Evolutionary conservation across 2,888 invertebrate species (phyloP).

Genomic region (Callyntrura guangdongensis): DNA sequence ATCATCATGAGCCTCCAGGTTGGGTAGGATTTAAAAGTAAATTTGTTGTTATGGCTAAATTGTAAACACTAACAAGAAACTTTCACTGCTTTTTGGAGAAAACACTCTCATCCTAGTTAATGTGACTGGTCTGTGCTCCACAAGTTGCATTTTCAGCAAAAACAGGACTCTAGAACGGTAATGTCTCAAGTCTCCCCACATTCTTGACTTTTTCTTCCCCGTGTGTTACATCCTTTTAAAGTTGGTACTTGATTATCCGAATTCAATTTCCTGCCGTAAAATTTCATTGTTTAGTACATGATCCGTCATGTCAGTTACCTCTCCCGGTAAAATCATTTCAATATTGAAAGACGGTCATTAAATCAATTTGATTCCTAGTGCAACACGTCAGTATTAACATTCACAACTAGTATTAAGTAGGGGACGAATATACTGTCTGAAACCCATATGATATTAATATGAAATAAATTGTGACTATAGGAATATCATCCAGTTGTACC

Average conservation of each 20-base stretch:
- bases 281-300: background rate
- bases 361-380: background rate
- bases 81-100: background rate
- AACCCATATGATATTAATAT: too few relatives aligned
- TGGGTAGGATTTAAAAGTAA: slow-evolving; percentile 42
- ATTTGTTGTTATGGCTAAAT: background rate
- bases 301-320: slow-evolving; percentile 47
- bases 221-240: background rate
- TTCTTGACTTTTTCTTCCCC: background rate
- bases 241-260: too few relatives aligned
- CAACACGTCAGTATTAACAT: background rate
- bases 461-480: background rate
- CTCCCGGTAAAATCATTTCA: slow-evolving; percentile 7
- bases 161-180: background rate
- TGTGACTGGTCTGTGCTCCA: slow-evolving; percentile 24
- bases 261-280: background rate
- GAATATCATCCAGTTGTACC: background rate
- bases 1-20: slow-evolving; percentile 41
- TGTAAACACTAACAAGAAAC: background rate
- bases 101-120: background rate
- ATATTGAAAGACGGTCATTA: background rate
- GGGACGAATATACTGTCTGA: background rate
- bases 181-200: slow-evolving; percentile 35
- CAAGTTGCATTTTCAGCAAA: slow-evolving; percentile 5
- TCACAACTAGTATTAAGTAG: background rate